Conservation (phyloP, 2,113 vertebrate species). For the Macaca mulatta region DNA sequence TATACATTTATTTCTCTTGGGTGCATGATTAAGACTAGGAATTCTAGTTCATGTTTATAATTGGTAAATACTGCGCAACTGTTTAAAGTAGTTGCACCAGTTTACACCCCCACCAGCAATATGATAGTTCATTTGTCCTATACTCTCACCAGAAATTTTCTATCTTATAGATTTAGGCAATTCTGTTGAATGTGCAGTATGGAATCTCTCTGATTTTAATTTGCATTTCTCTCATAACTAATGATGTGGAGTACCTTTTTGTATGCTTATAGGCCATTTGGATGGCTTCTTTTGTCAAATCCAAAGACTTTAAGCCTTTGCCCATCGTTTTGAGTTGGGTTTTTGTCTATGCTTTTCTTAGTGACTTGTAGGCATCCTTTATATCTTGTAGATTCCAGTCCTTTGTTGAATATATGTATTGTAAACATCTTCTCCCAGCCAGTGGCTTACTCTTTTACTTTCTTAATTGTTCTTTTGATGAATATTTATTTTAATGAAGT, state of each 20-base stretch:
- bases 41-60: neutral
- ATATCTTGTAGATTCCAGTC: neutral
- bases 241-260: neutral
- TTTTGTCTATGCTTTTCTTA: neutral
- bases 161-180: neutral
- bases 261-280: neutral
- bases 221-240: neutral
- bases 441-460: neutral
- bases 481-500: constrained; percentile 4
- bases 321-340: neutral
- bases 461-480: constrained; percentile 21
- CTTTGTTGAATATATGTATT: neutral
- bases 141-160: neutral
- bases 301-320: neutral
- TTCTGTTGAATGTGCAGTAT: neutral
- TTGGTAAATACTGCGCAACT: neutral
- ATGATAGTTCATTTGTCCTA: neutral
- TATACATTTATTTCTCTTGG: neutral
- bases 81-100: neutral
- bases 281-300: neutral
- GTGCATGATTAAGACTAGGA: neutral
- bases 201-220: neutral
- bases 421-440: neutral
- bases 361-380: neutral
- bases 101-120: neutral